Evolutionary conservation across 2,888 invertebrate species (phyloP), one percentile per base, ranked within the genome.

Genomic region (Orthosia incerta): DNA sequence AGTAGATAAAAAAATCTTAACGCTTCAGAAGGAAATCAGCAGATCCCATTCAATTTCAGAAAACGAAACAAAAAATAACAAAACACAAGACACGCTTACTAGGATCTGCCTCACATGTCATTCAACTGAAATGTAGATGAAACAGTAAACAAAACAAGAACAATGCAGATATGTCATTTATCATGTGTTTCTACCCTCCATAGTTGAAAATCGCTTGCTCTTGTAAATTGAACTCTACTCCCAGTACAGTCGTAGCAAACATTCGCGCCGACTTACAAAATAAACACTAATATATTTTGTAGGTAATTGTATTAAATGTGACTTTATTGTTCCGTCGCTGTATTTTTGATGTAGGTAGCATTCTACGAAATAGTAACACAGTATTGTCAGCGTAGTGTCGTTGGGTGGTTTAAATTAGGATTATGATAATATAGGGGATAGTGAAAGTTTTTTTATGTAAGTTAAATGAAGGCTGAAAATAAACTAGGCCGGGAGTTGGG

Each of bases 291-390:
- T 94, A 95, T 93, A 95, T 94, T 90, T 91, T 90, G 89, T 89
- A 88, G 89, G 94, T 95, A 95, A 95, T 95, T 95, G 94, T 94
- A 94, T 95, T 94, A 94, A 95, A 95, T 91, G 94, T 92, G 94
- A 93, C 94, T 94, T 94, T 95, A 95, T 93, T 94, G 94, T 93
- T 90, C 80, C 86, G 87, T 83, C 82, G 89, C 91, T 89, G 91
- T 94, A 91, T 91, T 92, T 94, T 94, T 93, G 88, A 89, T 88
- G 39, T 39, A 39, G 39, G 90, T 87, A 72, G 59, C 59, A 31
- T 83, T 81, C 56, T 56, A 39, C 39, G 9, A 9, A 39, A 39
- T 9, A 39, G 63, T 70, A 67, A 56, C 51, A 68, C 59, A 26
- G 56, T 61, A 31, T 64, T 60, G 26, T 31, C 7, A 31, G 0